A percentile compares a stretch with the other conserved stretches of the same genome.
These are phyloP conservation scores for Aleiodes leptofemur DNA, from an alignment of 2,888 invertebrate species.

Conservation along the genomic window DNA sequence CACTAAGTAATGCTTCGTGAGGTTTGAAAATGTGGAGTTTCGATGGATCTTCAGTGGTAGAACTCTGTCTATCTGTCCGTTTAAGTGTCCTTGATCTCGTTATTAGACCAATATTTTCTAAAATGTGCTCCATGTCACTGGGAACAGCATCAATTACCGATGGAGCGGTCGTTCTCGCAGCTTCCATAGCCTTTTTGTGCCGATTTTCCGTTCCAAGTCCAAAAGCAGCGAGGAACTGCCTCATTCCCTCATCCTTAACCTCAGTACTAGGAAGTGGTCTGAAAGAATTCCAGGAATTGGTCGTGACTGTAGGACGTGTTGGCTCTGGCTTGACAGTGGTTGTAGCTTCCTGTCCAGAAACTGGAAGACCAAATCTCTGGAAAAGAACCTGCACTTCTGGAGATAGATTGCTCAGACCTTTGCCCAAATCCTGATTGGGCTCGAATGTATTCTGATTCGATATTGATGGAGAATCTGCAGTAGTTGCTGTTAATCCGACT, in stretches of 20 bases:
- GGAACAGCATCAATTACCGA: constrained; percentile 69
- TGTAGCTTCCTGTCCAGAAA: constrained; percentile 40
- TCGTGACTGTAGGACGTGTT: constrained; percentile 42
- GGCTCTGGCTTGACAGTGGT: constrained; percentile 59
- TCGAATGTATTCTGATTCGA: constrained; percentile 64
- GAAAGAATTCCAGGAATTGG: constrained; percentile 73
- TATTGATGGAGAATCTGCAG: constrained; percentile 54
- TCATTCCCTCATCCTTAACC: constrained; percentile 73
- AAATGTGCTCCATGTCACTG: constrained; percentile 70
- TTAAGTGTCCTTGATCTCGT: background rate
- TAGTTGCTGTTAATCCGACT: constrained; percentile 52
- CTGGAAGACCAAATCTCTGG: constrained; percentile 68
- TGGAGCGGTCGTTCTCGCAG: constrained; percentile 39
- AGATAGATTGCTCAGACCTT: constrained; percentile 68
- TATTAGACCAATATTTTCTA: constrained; percentile 73
- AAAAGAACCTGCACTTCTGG: constrained; percentile 70
- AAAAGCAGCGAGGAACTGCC: constrained; percentile 74
- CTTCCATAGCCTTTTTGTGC: constrained; percentile 65
- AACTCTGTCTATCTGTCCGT: no score
- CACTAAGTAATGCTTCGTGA: constrained; percentile 61
- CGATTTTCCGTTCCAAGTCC: constrained; percentile 70
- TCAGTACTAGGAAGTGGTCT: constrained; percentile 73
- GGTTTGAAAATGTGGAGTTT: constrained; percentile 74
- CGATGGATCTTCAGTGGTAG: constrained; percentile 26
- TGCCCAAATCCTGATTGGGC: constrained; percentile 58